phyloP scores from a whole-genome alignment of 2,113 vertebrate species.

The Antennarius striatus region DNA sequence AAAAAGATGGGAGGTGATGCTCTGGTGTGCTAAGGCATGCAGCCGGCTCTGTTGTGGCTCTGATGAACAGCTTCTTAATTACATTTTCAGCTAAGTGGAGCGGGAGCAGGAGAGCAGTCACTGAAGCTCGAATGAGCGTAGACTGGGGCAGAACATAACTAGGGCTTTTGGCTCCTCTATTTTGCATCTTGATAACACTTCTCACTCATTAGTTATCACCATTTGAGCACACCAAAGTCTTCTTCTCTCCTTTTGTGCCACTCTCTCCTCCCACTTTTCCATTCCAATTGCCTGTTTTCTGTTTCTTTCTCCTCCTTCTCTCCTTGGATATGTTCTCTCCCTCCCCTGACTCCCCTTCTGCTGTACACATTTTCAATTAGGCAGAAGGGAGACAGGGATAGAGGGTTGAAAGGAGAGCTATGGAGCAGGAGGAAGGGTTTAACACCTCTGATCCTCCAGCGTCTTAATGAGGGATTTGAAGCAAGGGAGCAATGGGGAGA shows the following conservation, averaged over 20 bases:
- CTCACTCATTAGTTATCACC: conserved; percentile 53
- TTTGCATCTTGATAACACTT: conserved; percentile 44
- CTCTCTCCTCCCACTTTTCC: conserved; percentile 39
- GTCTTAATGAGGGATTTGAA: conserved; percentile 72
- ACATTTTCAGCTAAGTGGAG: conserved; percentile 76
- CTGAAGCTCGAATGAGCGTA: conserved; percentile 53
- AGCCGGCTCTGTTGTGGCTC: conserved; percentile 58
- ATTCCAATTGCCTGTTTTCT: conserved; percentile 43
- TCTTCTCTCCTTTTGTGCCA: conserved; percentile 31
- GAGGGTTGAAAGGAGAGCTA: conserved; percentile 46
- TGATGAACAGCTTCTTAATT: conserved; percentile 76
- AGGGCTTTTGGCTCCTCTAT: conserved; percentile 53
- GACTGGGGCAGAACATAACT: conserved; percentile 54
- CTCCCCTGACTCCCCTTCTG: conserved; percentile 56
- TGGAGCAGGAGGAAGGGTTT: conserved; percentile 65
- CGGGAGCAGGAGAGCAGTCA: conserved; percentile 63
- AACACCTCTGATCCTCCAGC: conserved; percentile 72
- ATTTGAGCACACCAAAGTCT: conserved; percentile 34
- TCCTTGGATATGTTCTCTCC: conserved; percentile 42
- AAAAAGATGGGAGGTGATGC: conserved; percentile 47
- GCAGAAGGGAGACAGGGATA: conserved; percentile 64
- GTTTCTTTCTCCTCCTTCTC: conserved; percentile 32
- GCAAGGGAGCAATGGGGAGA: conserved; percentile 48
- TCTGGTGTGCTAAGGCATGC: conserved; percentile 56
- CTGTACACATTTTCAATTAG: conserved; percentile 77